Evolutionary conservation across 2,113 vertebrate genomes (phyloP).

Genomic region (Hyperopisus bebe): DNA sequence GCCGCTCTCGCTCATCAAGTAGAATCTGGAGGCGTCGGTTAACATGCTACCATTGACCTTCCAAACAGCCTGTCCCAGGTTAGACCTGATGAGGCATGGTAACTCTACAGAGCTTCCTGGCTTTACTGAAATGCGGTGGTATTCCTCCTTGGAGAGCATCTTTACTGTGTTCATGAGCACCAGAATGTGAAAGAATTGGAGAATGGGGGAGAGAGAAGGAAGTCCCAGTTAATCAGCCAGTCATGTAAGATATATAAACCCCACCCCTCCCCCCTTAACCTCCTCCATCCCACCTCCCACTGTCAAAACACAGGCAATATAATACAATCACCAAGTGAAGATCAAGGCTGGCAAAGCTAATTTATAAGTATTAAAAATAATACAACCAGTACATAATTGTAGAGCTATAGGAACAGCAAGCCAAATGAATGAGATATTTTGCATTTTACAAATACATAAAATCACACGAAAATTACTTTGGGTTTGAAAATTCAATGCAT

Average conservation of each 20-base stretch:
- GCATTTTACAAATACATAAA: neutral
- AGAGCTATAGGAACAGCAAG: neutral
- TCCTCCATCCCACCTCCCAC: neutral
- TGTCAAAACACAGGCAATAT: neutral
- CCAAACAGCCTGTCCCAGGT: conserved; percentile 81
- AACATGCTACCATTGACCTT: conserved; percentile 66
- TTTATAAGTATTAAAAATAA: neutral
- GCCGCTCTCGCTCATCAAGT: conserved; percentile 64
- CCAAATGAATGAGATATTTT: neutral
- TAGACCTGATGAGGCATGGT: conserved; percentile 77
- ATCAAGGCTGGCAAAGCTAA: neutral
- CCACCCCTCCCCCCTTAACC: neutral
- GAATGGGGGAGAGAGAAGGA: conserved; percentile 26
- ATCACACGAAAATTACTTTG: neutral
- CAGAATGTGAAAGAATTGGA: neutral
- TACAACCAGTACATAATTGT: neutral
- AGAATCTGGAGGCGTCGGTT: conserved; percentile 74
- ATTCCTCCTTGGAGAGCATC: conserved; percentile 33
- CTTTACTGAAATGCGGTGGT: conserved; percentile 60
- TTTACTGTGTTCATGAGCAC: conserved; percentile 62
- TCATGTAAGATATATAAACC: neutral
- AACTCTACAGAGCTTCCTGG: conserved; percentile 80
- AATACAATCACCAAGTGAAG: neutral
- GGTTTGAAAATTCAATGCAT: neutral
- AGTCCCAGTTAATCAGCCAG: neutral